phyloP scores from a whole-genome alignment of 2,888 invertebrate genomes.

The Drosophila phalerata region DNA sequence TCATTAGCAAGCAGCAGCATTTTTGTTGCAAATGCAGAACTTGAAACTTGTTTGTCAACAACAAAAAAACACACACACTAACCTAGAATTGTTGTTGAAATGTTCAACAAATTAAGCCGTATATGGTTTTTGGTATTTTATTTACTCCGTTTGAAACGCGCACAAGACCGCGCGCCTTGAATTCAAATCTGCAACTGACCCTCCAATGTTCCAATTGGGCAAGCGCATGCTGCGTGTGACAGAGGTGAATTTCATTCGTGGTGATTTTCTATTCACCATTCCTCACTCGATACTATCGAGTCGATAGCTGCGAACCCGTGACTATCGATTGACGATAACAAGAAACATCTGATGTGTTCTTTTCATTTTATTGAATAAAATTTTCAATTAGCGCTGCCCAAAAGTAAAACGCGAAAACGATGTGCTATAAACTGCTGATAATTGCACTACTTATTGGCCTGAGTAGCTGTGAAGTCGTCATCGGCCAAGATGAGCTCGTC shows the following conservation, averaged over 20 bases:
- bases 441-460: conserved; percentile 52
- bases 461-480: conserved; percentile 65
- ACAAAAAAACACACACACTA: conserved; percentile 55
- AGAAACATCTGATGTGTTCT: conserved; percentile 57
- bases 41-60: conserved; percentile 65
- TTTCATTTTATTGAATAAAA: conserved; percentile 45
- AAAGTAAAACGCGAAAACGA: conserved; percentile 40
- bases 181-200: conserved; percentile 59
- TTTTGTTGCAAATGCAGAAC: conserved; percentile 35
- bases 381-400: conserved; percentile 41
- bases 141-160: conserved; percentile 33
- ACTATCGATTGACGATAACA: conserved; percentile 40
- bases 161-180: conserved; percentile 53
- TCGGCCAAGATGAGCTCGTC: conserved; percentile 80
- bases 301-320: not conserved
- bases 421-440: conserved; percentile 55
- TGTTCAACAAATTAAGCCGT: conserved; percentile 26
- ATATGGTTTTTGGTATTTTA: conserved; percentile 11
- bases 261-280: conserved; percentile 22
- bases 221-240: conserved; percentile 35
- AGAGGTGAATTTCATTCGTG: conserved; percentile 23
- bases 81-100: conserved; percentile 60
- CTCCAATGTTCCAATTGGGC: conserved; percentile 41
- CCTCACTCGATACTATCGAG: conserved; percentile 17
- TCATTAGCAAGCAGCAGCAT: not conserved